Evolutionary conservation across 1,140 invertebrate genomes (phyloP).

Genomic region (Mylabris phalerata): DNA sequence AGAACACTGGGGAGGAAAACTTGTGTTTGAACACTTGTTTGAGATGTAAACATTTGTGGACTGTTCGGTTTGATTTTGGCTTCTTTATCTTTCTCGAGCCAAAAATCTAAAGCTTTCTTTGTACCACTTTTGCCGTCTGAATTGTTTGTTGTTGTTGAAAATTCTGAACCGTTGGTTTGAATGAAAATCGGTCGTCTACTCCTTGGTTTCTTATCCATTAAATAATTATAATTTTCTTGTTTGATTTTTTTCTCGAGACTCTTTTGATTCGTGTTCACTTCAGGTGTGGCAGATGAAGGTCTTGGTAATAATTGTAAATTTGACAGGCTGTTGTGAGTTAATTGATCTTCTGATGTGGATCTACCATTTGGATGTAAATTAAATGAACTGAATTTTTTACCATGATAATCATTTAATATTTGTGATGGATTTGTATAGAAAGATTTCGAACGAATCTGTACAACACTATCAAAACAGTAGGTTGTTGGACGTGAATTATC

Average conservation of each 20-base stretch:
- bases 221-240: constrained; percentile 50
- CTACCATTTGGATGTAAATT: constrained; percentile 33
- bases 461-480: constrained; percentile 43
- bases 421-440: constrained; percentile 8
- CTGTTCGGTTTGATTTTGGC: constrained; percentile 18
- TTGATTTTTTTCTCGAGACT: constrained; percentile 18
- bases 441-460: constrained; percentile 17
- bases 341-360: constrained; percentile 52
- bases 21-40: constrained; percentile 35
- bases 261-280: constrained; percentile 35
- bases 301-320: constrained; percentile 38
- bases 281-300: constrained; percentile 52
- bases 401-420: neutral
- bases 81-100: constrained; percentile 34
- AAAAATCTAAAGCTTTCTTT: constrained; percentile 51
- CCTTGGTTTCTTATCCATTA: constrained; percentile 58
- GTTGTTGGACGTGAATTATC: constrained; percentile 48
- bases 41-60: constrained; percentile 38
- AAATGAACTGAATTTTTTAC: constrained; percentile 25
- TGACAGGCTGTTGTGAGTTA: constrained; percentile 29
- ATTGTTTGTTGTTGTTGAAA: constrained; percentile 8
- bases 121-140: constrained; percentile 19
- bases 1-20: constrained; percentile 33
- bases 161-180: constrained; percentile 22
- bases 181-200: constrained; percentile 55